Conservation (phyloP, 1,140 invertebrate species). For the Centruroides sculpturatus region DNA sequence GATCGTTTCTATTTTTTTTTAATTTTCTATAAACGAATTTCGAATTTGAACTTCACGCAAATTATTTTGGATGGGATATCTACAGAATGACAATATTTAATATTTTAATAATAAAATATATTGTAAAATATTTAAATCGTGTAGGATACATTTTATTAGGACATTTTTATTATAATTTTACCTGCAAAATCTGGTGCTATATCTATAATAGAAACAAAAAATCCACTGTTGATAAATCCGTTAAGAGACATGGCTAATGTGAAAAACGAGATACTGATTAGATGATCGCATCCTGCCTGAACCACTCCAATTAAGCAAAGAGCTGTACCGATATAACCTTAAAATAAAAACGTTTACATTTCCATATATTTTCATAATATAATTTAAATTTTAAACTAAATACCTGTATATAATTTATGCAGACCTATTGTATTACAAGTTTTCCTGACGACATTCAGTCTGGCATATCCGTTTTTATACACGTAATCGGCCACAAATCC, state of each 20-base stretch:
- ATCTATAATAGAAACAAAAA: constrained; percentile 16
- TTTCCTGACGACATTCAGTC: constrained; percentile 13
- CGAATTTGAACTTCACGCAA: too few species aligned
- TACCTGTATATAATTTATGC: too few species aligned
- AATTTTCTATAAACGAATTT: too few species aligned
- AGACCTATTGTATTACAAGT: constrained; percentile 18
- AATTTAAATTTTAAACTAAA: too few species aligned
- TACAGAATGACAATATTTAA: too few species aligned
- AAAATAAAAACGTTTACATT: neutral
- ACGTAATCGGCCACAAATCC: constrained; percentile 35
- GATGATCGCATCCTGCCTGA: constrained; percentile 7
- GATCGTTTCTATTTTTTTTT: too few species aligned
- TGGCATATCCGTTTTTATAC: constrained; percentile 11
- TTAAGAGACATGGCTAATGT: constrained; percentile 15
- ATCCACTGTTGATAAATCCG: constrained; percentile 15
- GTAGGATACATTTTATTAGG: too few species aligned
- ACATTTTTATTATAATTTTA: neutral
- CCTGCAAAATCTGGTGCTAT: constrained; percentile 19
- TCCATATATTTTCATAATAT: too few species aligned
- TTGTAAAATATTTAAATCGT: too few species aligned
- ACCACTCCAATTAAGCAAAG: constrained; percentile 12
- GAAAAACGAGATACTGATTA: constrained; percentile 9
- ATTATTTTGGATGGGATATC: too few species aligned
- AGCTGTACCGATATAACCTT: constrained; percentile 14
- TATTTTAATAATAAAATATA: too few species aligned